Percentiles rank a stretch among this genome's conserved stretches.
phyloP scores from a whole-genome alignment of 2,113 vertebrate genomes.

The Spilogale gracilis region DNA sequence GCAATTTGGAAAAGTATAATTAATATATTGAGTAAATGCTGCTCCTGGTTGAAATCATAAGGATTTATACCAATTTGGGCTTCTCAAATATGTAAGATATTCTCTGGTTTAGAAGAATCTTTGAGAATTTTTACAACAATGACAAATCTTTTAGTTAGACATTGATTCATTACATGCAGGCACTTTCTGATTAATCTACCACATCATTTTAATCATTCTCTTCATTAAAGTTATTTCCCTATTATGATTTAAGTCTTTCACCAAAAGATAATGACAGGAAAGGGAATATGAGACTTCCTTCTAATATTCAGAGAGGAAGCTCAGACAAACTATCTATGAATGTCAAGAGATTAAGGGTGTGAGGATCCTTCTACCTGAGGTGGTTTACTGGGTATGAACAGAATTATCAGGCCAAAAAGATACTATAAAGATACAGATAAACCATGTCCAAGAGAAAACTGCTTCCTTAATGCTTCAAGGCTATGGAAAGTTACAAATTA shows the following conservation, averaged over 20 bases:
- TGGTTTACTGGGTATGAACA: neutral
- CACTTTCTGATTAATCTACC: conserved; percentile 60
- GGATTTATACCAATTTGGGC: neutral
- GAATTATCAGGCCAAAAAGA: neutral
- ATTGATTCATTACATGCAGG: conserved; percentile 66
- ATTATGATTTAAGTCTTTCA: conserved; percentile 41
- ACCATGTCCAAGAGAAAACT: neutral
- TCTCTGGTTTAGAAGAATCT: conserved; percentile 61
- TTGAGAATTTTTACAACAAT: conserved; percentile 26
- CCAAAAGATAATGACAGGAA: neutral
- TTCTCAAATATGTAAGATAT: conserved; percentile 39
- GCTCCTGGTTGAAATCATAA: conserved; percentile 67
- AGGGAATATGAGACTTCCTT: neutral
- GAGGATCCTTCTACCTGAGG: neutral
- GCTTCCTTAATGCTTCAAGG: neutral
- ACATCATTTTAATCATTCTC: conserved; percentile 71
- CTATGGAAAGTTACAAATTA: neutral
- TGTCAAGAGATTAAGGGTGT: neutral
- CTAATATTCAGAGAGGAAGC: neutral
- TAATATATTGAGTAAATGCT: conserved; percentile 79
- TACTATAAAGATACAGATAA: neutral
- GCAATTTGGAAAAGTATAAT: conserved; percentile 80
- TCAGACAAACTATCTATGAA: neutral
- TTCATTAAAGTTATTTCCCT: conserved; percentile 74
- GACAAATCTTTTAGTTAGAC: conserved; percentile 16